A percentile compares a stretch with the other conserved stretches of the same genome.
These are phyloP conservation scores for Harpegnathos saltator DNA, from an alignment of 1,140 invertebrate species.

Conservation along the genomic window DNA sequence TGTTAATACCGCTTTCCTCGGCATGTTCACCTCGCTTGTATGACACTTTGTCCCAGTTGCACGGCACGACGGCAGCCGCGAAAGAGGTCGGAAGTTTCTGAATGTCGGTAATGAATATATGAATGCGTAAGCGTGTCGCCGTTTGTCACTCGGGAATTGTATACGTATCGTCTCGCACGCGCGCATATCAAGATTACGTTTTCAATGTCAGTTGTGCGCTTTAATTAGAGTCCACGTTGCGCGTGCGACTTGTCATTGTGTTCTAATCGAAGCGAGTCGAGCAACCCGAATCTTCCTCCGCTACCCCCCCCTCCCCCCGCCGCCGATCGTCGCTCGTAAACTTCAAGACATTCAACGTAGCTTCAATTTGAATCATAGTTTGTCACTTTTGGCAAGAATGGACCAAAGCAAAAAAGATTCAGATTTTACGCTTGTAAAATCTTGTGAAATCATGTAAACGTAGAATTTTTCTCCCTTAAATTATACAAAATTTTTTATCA, in stretches of 20 bases:
- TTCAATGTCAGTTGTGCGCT: background rate
- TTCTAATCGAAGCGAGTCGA: background rate
- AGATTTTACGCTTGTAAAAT: too few species aligned
- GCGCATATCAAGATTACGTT: constrained; percentile 24
- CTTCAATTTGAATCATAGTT: too few species aligned
- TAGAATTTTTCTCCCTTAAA: too few species aligned
- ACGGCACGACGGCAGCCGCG: background rate
- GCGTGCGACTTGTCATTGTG: background rate
- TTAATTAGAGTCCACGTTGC: background rate
- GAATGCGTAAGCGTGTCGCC: constrained; percentile 60
- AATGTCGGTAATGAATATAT: constrained; percentile 65
- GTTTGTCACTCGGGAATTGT: constrained; percentile 23
- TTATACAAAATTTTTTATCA: too few species aligned
- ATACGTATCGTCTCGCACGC: constrained; percentile 27
- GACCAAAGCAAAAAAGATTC: too few species aligned
- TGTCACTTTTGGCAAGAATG: too few species aligned
- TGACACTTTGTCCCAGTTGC: constrained; percentile 62
- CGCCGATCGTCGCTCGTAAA: too few species aligned
- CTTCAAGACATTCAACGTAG: too few species aligned
- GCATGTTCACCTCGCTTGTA: constrained; percentile 45
- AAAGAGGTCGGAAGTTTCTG: constrained; percentile 39
- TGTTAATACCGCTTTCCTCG: constrained; percentile 57
- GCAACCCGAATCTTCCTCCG: background rate
- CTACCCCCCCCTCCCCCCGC: too few species aligned
- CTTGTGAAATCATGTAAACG: too few species aligned